Evolutionary conservation across 2,888 invertebrate genomes (phyloP).

Genomic region (Morpho deidamia): DNA sequence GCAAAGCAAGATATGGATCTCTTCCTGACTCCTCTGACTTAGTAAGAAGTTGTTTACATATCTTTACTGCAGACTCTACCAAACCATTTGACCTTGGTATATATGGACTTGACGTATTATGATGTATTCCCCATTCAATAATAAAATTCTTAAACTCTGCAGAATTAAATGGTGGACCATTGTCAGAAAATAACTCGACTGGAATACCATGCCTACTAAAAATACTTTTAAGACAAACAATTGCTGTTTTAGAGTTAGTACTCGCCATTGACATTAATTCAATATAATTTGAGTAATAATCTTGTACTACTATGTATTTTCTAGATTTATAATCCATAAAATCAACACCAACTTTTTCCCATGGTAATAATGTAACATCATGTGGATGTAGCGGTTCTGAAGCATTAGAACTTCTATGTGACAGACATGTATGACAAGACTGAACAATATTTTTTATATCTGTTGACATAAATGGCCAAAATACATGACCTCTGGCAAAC

Average conservation of each 20-base stretch:
- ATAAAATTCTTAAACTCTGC: conserved; percentile 23
- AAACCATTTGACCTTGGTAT: conserved; percentile 23
- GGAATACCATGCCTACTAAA: too few species aligned
- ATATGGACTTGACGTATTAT: conserved; percentile 24
- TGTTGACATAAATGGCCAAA: conserved; percentile 25
- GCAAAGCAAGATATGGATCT: too few species aligned
- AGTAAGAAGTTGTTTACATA: conserved; percentile 17
- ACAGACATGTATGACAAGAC: conserved; percentile 11
- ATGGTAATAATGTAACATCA: conserved; percentile 14
- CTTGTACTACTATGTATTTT: too few species aligned
- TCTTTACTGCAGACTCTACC: conserved; percentile 19
- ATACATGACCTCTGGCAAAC: conserved; percentile 24
- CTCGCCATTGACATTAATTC: too few species aligned
- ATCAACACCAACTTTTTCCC: conserved; percentile 27
- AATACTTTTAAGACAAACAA: too few species aligned
- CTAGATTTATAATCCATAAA: conserved; percentile 22
- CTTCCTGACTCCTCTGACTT: too few species aligned
- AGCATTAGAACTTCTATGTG: conserved; percentile 15
- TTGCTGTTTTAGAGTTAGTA: too few species aligned
- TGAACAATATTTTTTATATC: conserved; percentile 19
- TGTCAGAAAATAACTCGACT: too few species aligned
- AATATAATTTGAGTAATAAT: too few species aligned
- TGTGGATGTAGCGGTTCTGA: conserved; percentile 19
- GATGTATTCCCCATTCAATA: conserved; percentile 9
- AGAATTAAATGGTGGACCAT: conserved; percentile 22